Base-by-base conservation (phyloP, 2,113 vertebrate species). In the Atlantisia rogersi region DNA sequence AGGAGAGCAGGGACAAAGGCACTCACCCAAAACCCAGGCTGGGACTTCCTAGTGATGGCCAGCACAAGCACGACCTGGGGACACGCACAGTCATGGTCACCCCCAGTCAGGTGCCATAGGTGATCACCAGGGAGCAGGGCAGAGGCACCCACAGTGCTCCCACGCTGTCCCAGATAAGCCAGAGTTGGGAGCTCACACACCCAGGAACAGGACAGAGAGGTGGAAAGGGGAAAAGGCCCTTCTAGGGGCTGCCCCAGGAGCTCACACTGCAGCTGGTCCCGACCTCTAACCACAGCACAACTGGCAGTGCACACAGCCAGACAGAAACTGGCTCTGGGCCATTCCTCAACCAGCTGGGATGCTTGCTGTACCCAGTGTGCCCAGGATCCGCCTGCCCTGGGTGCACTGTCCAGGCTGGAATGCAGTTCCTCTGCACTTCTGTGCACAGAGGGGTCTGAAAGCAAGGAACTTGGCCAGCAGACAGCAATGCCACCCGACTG, bases 381-480 rank as follows among this genome's bases (percentile, higher is more conserved):
- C 28, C n/a, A 63, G 35, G 20, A 79, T 48, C 59, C 73, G 62
- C 22, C 10, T 31, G 35, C 17, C 21, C 21, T 0, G 0, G 7
- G 18, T 21, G 32, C 31, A 35, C 35, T 8, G 19, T 2, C 1
- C 16, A 1, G 32, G 32, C 9, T 4, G 1, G 46, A 14, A 35
- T 77, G 67, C 35, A 18, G 50, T 18, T 28, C 10, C 67, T 52
- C 42, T 13, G n/a, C 0, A 1, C 1, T 1, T n/a, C 56, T 78
- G 50, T 50, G 50, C 52, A 59, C 59, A 82, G 39, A 58, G 5
- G 3, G 17, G n/a, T 44, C 76, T 22, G 31, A 59, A 67, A 58
- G 3, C 0, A 0, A 42, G 0, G 5, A 15, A 26, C 10, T 19
- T 10, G 15, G 7, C 18, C 22, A 42, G n/a, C 48, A 44, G 53